Percentiles rank a stretch among this genome's conserved stretches.
Conservation (phyloP, 2,888 invertebrate species). For the Drosophila picticornis region DNA sequence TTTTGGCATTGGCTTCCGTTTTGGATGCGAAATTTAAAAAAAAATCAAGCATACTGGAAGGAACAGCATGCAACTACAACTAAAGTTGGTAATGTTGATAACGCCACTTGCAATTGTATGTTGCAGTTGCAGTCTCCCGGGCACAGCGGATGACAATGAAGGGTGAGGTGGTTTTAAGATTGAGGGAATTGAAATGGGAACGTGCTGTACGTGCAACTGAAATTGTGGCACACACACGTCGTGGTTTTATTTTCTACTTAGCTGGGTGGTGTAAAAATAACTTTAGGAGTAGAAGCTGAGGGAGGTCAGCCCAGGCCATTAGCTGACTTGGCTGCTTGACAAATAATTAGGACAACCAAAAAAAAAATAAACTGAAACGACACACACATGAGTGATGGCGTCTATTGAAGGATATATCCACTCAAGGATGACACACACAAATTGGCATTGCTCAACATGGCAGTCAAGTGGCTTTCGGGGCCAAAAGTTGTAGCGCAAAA, state of each 20-base stretch:
- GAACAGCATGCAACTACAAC: slow-evolving; percentile 19
- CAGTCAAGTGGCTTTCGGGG: slow-evolving; percentile 69
- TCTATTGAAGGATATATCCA: slow-evolving; percentile 62
- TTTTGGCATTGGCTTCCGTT: slow-evolving; percentile 58
- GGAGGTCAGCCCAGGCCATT: slow-evolving; percentile 73
- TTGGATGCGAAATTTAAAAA: slow-evolving; percentile 69
- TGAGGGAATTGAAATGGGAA: slow-evolving; percentile 7
- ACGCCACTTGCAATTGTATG: slow-evolving; percentile 24
- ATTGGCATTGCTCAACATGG: slow-evolving; percentile 76
- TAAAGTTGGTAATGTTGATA: slow-evolving; percentile 31
- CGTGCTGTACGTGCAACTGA: slow-evolving; percentile 42
- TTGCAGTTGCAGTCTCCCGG: slow-evolving; percentile 11
- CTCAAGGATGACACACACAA: slow-evolving; percentile 65
- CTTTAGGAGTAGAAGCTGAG: slow-evolving; percentile 14
- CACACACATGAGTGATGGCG: slow-evolving; percentile 67
- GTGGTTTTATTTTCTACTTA: slow-evolving; percentile 66
- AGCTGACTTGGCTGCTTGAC: slow-evolving; percentile 66
- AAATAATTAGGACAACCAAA: slow-evolving; percentile 73
- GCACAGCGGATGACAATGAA: slow-evolving; percentile 33
- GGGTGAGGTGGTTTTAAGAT: neutral
- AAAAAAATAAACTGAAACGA: slow-evolving; percentile 35
- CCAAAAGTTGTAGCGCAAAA: slow-evolving; percentile 55
- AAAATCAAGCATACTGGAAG: slow-evolving; percentile 64
- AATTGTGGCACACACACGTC: slow-evolving; percentile 50
- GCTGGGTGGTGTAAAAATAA: slow-evolving; percentile 19